Evolutionary conservation across 2,113 vertebrate species (phyloP).

Genomic region (Gnathochromis pfefferi): DNA sequence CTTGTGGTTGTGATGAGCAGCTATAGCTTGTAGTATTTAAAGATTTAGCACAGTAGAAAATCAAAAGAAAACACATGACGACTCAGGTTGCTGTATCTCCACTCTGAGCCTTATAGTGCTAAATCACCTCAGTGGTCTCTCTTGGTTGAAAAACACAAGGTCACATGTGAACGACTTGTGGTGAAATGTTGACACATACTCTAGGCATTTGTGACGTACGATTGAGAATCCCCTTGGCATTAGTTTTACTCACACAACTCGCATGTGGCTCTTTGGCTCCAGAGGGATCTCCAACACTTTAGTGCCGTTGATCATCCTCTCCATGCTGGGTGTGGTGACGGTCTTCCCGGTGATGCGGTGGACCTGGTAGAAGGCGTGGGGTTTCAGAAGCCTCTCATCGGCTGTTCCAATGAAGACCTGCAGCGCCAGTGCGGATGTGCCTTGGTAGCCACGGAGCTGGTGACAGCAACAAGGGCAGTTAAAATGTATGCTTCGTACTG

Average conservation of each 20-base stretch:
- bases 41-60: background rate
- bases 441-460: conserved; percentile 89
- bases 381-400: conserved; percentile 86
- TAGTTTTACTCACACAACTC: conserved; percentile 78
- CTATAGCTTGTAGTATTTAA: background rate
- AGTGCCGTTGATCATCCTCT: conserved; percentile 84
- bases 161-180: background rate
- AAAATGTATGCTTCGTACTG: background rate
- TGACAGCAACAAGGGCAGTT: background rate
- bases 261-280: conserved; percentile 93
- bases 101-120: background rate
- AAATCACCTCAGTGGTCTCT: background rate
- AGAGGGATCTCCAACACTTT: conserved; percentile 89
- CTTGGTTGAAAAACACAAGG: background rate
- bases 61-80: background rate
- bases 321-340: conserved; percentile 87
- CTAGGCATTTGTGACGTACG: background rate
- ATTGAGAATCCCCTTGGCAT: background rate
- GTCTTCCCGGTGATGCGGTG: conserved; percentile 96
- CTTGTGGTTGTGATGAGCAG: background rate
- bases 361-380: conserved; percentile 97
- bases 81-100: background rate
- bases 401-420: conserved; percentile 97
- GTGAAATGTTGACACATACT: background rate
- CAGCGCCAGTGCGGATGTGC: conserved; percentile 80